Conservation (phyloP, 2,113 vertebrate species). For the Ameiurus melas region DNA sequence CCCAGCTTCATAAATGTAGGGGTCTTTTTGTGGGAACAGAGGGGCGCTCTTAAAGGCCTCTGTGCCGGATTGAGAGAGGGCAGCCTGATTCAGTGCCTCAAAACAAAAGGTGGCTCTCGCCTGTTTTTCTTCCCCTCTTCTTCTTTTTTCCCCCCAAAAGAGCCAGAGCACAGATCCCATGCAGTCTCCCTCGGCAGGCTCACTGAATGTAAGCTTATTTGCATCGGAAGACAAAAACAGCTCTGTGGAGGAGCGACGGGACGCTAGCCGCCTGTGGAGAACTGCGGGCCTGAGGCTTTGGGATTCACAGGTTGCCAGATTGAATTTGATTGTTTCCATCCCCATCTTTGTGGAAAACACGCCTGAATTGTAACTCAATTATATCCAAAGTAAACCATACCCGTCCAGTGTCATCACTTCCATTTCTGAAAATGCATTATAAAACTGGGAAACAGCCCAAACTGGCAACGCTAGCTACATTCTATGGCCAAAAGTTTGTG, state of each 20-base stretch:
- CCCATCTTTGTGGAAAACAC: neutral
- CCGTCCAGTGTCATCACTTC: neutral
- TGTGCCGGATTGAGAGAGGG: conserved; percentile 63
- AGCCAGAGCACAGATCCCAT: conserved; percentile 65
- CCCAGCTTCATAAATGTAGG: conserved; percentile 55
- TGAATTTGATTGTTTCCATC: conserved; percentile 33
- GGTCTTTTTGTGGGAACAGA: conserved; percentile 70
- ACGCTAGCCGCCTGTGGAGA: conserved; percentile 58
- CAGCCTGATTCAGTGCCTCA: conserved; percentile 70
- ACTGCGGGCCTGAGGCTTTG: conserved; percentile 53
- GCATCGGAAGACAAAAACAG: conserved; percentile 68
- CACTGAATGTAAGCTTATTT: conserved; percentile 65
- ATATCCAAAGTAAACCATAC: conserved; percentile 4
- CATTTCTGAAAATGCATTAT: neutral
- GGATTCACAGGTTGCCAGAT: conserved; percentile 51
- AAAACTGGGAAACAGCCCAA: neutral
- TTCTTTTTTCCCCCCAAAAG: conserved; percentile 14
- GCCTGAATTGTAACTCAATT: conserved; percentile 22
- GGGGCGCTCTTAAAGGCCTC: conserved; percentile 61
- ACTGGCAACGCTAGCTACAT: neutral
- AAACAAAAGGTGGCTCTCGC: conserved; percentile 69
- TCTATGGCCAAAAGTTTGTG: neutral
- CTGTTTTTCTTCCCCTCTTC: conserved; percentile 66
- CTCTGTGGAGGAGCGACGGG: conserved; percentile 58
- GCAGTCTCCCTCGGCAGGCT: conserved; percentile 52